These are phyloP conservation scores for Diaprepes abbreviatus DNA, from an alignment of 2,888 invertebrate genomes.

Conservation along the genomic window DNA sequence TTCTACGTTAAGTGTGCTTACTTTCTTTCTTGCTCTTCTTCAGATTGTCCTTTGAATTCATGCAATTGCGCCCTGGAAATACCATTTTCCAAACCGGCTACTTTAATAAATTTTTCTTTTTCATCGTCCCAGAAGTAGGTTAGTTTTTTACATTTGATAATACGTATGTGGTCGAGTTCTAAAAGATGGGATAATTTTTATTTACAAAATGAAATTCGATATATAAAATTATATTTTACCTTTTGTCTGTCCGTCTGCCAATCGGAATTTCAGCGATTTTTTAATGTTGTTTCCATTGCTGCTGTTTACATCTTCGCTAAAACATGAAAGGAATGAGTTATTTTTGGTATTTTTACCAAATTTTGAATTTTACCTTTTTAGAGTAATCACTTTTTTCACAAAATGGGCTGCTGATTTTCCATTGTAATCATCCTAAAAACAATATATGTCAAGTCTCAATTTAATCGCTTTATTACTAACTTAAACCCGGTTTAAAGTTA, in stretches of 20 bases:
- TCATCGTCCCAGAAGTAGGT: conserved; percentile 86
- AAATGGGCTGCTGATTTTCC: conserved; percentile 79
- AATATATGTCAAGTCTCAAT: too few relatives aligned
- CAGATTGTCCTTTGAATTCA: conserved; percentile 72
- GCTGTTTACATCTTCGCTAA: conserved; percentile 31
- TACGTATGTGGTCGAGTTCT: conserved; percentile 68
- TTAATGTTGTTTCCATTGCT: conserved; percentile 1
- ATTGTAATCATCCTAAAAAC: conserved; percentile 81
- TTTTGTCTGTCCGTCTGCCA: conserved; percentile 58
- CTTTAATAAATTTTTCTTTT: conserved; percentile 75
- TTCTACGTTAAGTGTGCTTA: too few relatives aligned
- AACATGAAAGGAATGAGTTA: not conserved
- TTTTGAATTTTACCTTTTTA: conserved; percentile 67
- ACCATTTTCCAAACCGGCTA: conserved; percentile 81
- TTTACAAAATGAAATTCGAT: too few relatives aligned
- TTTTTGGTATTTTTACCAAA: not conserved
- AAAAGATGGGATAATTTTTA: conserved; percentile 2
- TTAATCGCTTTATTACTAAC: too few relatives aligned
- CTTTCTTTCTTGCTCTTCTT: conserved; percentile 75
- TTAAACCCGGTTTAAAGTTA: too few relatives aligned
- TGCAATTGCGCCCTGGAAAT: conserved; percentile 77
- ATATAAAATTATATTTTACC: conserved; percentile 52
- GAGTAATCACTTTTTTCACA: conserved; percentile 73
- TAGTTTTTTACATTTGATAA: conserved; percentile 86
- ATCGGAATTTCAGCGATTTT: conserved; percentile 48